phyloP scores from a whole-genome alignment of 2,113 vertebrate species.

The Tinamus guttatus region DNA sequence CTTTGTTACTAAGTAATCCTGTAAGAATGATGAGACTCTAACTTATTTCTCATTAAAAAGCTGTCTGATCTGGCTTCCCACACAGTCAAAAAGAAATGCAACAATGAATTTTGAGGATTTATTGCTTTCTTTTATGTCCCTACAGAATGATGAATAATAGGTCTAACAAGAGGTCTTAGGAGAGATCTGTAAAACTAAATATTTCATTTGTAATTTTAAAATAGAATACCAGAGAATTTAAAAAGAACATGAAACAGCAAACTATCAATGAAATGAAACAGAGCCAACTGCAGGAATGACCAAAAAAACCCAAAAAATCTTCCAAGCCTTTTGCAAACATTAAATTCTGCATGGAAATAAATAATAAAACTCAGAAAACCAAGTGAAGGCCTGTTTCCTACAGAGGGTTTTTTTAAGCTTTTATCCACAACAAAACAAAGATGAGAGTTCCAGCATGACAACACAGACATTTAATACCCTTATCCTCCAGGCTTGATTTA shows the following conservation, averaged over 20 bases:
- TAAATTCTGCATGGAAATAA: neutral
- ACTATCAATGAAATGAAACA: neutral
- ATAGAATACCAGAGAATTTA: neutral
- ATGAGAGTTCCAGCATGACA: neutral
- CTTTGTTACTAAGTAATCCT: neutral
- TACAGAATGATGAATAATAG: neutral
- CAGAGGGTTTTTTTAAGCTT: neutral
- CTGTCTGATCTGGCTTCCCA: neutral
- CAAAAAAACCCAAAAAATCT: neutral
- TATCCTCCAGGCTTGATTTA: neutral
- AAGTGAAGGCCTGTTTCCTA: neutral
- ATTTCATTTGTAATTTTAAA: neutral
- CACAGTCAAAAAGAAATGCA: neutral
- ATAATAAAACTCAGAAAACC: neutral
- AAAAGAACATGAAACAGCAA: neutral
- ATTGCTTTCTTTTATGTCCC: neutral
- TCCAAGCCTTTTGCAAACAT: neutral
- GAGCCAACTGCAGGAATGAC: neutral
- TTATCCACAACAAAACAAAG: neutral
- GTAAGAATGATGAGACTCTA: neutral
- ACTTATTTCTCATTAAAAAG: constrained; percentile 12
- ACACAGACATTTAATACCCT: neutral
- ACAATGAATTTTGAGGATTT: neutral
- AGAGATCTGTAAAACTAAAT: neutral
- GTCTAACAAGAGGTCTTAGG: neutral